These are phyloP conservation scores for Pluvialis apricaria DNA, from an alignment of 2,113 vertebrate species.

Conservation along the genomic window DNA sequence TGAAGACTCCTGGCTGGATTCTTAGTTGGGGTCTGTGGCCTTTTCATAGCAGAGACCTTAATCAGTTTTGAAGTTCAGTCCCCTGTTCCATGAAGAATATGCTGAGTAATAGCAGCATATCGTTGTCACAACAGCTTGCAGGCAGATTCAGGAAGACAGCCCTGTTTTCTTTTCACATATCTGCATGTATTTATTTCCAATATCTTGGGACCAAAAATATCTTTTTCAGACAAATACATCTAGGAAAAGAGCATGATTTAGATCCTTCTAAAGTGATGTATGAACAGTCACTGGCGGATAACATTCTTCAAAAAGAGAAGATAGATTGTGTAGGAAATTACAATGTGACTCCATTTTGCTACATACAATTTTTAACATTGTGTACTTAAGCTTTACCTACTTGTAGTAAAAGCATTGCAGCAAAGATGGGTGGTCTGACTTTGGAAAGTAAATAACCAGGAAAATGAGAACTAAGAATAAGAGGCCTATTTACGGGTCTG, in stretches of 20 bases:
- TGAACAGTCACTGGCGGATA: background rate
- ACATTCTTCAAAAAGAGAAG: background rate
- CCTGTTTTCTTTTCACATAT: background rate
- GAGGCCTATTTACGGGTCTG: background rate
- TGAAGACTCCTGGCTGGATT: background rate
- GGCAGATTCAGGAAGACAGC: background rate
- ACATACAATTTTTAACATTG: background rate
- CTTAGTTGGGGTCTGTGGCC: background rate
- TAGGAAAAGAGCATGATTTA: background rate
- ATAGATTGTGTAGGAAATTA: background rate
- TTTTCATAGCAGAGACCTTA: background rate
- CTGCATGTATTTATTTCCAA: background rate
- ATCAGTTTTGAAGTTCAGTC: conserved; percentile 8
- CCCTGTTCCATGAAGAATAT: background rate
- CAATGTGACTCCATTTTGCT: background rate
- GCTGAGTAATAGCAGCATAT: conserved; percentile 27
- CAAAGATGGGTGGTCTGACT: background rate
- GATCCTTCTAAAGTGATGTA: background rate
- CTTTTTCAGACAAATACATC: background rate
- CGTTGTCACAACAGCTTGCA: background rate
- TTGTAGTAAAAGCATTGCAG: background rate
- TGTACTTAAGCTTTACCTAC: background rate
- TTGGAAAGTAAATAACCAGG: background rate
- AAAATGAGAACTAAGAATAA: background rate
- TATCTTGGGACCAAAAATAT: background rate